A percentile compares a stretch with the other conserved stretches of the same genome.
Conservation (phyloP, 2,888 invertebrate genomes). For the Anarsia innoxiella region DNA sequence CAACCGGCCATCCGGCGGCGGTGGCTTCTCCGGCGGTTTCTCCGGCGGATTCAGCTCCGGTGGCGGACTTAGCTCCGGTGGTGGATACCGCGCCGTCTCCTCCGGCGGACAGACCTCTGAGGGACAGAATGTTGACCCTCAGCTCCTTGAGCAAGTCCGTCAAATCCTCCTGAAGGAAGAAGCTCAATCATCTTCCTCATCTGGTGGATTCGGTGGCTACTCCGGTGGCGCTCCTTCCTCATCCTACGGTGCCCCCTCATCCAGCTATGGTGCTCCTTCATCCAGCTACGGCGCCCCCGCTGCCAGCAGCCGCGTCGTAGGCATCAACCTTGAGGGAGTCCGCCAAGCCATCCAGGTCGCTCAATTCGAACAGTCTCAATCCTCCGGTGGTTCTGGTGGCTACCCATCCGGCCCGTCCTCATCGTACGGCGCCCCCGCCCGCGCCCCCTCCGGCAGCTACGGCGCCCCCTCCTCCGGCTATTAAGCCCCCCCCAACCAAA, state of each 20-base stretch:
- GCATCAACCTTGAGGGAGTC: slow-evolving; percentile 89
- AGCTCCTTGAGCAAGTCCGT: slow-evolving; percentile 87
- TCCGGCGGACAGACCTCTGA: slow-evolving; percentile 81
- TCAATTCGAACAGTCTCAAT: slow-evolving; percentile 83
- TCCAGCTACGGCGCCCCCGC: slow-evolving; percentile 79
- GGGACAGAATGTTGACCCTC: slow-evolving; percentile 87
- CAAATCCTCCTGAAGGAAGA: slow-evolving; percentile 90
- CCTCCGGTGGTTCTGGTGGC: slow-evolving; percentile 73
- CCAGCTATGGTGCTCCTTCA: slow-evolving; percentile 78
- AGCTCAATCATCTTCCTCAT: slow-evolving; percentile 72
- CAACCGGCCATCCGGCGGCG: slow-evolving; percentile 78
- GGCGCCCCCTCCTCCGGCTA: slow-evolving; percentile 81
- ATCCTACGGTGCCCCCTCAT: slow-evolving; percentile 80
- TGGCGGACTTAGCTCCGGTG: slow-evolving; percentile 39
- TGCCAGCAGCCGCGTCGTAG: slow-evolving; percentile 81
- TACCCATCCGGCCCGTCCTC: no score
- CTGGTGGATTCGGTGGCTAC: slow-evolving; percentile 66
- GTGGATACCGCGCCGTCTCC: slow-evolving; percentile 54
- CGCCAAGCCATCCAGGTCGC: slow-evolving; percentile 92
- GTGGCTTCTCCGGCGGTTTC: slow-evolving; percentile 54
- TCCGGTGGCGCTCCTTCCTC: slow-evolving; percentile 76
- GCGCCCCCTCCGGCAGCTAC: slow-evolving; percentile 80
- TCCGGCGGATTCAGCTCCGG: slow-evolving; percentile 81
- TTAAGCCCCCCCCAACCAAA: slow-evolving; percentile 36
- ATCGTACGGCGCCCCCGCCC: no score